phyloP scores from a whole-genome alignment of 2,888 invertebrate genomes.

The Platycnemis pennipes region DNA sequence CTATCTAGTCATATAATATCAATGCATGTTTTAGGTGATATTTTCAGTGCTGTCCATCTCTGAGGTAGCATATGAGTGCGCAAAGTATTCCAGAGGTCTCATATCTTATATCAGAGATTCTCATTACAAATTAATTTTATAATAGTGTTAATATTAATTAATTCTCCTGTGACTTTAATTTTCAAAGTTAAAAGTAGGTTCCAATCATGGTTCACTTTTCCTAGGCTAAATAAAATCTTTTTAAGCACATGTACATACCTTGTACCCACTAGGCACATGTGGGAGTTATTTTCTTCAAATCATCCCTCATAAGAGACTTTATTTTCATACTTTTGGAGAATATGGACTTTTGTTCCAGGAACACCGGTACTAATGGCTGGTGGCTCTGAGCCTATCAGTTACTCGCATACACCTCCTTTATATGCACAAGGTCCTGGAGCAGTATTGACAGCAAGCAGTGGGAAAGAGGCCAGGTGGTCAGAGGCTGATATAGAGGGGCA shows the following conservation, averaged over 20 bases:
- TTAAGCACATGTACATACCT: not conserved
- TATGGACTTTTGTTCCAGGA: not conserved
- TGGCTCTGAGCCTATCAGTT: conserved; percentile 37
- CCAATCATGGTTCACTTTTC: not conserved
- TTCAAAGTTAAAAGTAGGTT: not conserved
- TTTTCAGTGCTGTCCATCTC: no score
- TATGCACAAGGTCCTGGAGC: conserved; percentile 72
- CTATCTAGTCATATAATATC: no score
- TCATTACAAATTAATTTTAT: no score
- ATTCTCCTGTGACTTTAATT: not conserved
- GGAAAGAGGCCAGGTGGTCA: conserved; percentile 88
- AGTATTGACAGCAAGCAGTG: conserved; percentile 80
- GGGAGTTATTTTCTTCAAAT: not conserved
- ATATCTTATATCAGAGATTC: no score
- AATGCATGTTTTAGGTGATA: no score
- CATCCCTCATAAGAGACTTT: not conserved
- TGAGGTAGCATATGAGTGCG: no score
- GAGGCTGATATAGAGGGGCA: conserved; percentile 95
- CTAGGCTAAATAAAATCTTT: not conserved
- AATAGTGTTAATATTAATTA: no score
- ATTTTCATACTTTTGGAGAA: not conserved
- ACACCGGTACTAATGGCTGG: conserved; percentile 42
- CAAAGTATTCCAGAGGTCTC: no score
- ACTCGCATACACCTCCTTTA: conserved; percentile 62
- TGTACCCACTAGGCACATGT: not conserved